Evolutionary conservation across 2,113 vertebrate species (phyloP).

Genomic region (Lycaon pictus): DNA sequence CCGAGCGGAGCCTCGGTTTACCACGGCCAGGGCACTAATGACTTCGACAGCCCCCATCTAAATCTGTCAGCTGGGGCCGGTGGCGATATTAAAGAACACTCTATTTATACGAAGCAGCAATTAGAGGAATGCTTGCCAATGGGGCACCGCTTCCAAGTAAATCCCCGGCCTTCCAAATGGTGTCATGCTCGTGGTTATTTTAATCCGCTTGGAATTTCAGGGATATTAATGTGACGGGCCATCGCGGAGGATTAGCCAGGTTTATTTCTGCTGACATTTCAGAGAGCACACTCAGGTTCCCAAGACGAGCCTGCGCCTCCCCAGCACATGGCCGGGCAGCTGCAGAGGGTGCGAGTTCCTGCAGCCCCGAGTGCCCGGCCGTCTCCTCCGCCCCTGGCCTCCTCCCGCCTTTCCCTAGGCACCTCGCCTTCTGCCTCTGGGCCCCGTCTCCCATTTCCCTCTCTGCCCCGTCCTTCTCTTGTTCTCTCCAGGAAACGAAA

Average conservation of each 20-base stretch:
- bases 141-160: conserved; percentile 87
- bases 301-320: background rate
- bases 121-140: conserved; percentile 89
- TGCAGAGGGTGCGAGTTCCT: background rate
- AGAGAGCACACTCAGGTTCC: conserved; percentile 63
- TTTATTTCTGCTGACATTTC: conserved; percentile 86
- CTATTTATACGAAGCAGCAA: conserved; percentile 88
- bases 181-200: conserved; percentile 83
- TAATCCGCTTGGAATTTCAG: conserved; percentile 85
- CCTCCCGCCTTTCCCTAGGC: rapidly evolving
- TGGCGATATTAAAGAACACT: conserved; percentile 79
- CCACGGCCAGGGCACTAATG: conserved; percentile 85
- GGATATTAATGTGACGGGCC: conserved; percentile 87
- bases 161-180: conserved; percentile 84
- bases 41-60: conserved; percentile 87
- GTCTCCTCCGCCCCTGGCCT: background rate
- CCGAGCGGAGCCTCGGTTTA: conserved; percentile 80
- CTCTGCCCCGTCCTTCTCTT: background rate
- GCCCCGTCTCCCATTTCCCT: background rate
- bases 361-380: background rate
- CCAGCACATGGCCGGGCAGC: background rate
- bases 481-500: background rate
- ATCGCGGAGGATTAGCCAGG: conserved; percentile 83
- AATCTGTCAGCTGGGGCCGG: conserved; percentile 85
- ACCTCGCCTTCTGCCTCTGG: background rate